phyloP scores from a whole-genome alignment of 2,797 vertebrate species.

The Rousettus madagascariensis region DNA sequence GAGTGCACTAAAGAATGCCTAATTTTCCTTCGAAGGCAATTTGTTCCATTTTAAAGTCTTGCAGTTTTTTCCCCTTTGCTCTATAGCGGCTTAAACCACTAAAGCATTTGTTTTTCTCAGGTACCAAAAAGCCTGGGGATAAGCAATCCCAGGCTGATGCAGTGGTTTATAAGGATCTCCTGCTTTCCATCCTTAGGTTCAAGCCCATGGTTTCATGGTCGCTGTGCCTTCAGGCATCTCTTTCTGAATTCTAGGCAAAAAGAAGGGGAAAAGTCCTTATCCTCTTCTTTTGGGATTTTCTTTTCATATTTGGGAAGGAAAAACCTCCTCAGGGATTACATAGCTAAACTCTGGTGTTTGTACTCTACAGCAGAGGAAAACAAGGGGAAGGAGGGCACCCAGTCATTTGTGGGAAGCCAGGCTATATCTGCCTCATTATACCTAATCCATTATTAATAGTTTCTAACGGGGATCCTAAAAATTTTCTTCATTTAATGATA shows the following conservation, averaged over 20 bases:
- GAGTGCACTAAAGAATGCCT: background rate
- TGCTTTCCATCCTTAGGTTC: background rate
- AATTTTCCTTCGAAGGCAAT: constrained; percentile 13
- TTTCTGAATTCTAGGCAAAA: constrained; percentile 27
- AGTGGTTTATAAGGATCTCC: background rate
- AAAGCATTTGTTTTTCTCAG: constrained; percentile 9
- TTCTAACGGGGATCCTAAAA: background rate
- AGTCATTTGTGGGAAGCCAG: background rate
- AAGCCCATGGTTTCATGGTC: background rate
- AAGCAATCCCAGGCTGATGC: background rate
- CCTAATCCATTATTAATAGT: background rate
- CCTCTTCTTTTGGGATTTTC: background rate
- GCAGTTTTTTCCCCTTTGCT: background rate
- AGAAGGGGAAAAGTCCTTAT: background rate
- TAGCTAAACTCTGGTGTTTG: background rate
- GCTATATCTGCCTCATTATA: background rate
- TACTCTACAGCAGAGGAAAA: background rate
- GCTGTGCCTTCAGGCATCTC: background rate
- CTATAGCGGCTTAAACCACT: background rate
- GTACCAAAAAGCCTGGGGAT: background rate
- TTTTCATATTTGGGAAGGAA: background rate
- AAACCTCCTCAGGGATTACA: background rate
- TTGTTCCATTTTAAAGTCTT: constrained; percentile 12
- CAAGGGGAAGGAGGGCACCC: background rate
- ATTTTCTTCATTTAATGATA: background rate